Conservation (phyloP, 2,113 vertebrate genomes). For the Nestor notabilis region DNA sequence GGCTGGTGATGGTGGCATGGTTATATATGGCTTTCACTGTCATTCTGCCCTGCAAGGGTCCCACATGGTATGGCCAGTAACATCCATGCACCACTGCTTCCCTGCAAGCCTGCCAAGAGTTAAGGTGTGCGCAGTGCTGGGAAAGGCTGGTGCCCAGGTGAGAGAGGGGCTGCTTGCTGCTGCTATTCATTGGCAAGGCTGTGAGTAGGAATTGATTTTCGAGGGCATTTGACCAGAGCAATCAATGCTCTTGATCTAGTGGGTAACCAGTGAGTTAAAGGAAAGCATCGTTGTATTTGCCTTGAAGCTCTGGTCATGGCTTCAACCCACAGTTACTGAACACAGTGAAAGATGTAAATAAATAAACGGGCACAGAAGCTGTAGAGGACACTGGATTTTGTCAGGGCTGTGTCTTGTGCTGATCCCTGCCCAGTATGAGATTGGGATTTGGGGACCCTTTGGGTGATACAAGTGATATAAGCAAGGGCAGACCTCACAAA, state of each 20-base stretch:
- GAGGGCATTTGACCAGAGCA: not conserved
- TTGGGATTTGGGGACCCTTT: not conserved
- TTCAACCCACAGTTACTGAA: not conserved
- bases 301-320: not conserved
- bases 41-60: not conserved
- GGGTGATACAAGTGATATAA: not conserved
- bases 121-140: accelerated
- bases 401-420: not conserved
- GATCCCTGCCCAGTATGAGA: not conserved
- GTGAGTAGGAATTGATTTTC: not conserved
- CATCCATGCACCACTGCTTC: not conserved
- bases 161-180: not conserved
- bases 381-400: too few relatives aligned
- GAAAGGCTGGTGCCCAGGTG: not conserved
- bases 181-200: not conserved
- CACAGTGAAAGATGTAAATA: not conserved
- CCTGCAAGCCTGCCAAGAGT: not conserved
- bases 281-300: accelerated
- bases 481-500: not conserved
- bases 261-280: not conserved
- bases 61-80: not conserved
- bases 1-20: not conserved
- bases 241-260: not conserved
- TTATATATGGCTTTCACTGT: not conserved
- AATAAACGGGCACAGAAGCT: not conserved